Conservation (phyloP, 1,140 invertebrate species). For the Cataglyphis hispanica region DNA sequence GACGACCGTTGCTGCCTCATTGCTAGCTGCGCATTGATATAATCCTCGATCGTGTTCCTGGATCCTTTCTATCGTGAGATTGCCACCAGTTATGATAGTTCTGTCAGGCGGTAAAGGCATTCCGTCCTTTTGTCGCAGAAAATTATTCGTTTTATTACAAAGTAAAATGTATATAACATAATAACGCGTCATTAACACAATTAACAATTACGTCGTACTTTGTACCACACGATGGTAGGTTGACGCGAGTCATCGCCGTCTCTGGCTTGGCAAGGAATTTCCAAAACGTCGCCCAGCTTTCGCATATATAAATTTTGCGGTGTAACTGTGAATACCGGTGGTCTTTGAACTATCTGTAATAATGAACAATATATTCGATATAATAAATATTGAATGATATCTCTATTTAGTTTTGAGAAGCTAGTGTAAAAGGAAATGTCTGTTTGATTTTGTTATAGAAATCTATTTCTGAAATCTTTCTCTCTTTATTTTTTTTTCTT, state of each 20-base stretch:
- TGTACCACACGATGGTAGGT: constrained; percentile 94
- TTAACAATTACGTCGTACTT: constrained; percentile 88
- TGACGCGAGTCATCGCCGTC: constrained; percentile 91
- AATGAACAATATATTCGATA: neutral
- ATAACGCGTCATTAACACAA: neutral
- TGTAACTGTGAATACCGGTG: constrained; percentile 91
- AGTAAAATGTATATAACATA: neutral
- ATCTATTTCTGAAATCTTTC: constrained; percentile 1
- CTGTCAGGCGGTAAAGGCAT: constrained; percentile 90
- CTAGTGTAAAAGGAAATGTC: neutral
- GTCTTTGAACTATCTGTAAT: constrained; percentile 92
- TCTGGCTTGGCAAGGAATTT: constrained; percentile 94
- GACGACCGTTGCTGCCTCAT: constrained; percentile 96
- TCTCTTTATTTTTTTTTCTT: neutral
- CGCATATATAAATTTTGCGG: constrained; percentile 94
- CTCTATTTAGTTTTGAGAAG: neutral
- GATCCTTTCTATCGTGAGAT: constrained; percentile 94
- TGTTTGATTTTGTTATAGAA: neutral
- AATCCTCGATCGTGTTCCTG: constrained; percentile 95
- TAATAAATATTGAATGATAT: neutral
- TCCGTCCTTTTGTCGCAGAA: constrained; percentile 89
- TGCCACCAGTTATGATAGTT: constrained; percentile 91
- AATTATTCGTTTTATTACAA: constrained; percentile 13
- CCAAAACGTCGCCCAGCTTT: constrained; percentile 92
- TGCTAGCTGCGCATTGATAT: constrained; percentile 96